These are phyloP conservation scores for Trissolcus japonicus DNA, from an alignment of 2,888 invertebrate species.

Conservation along the genomic window DNA sequence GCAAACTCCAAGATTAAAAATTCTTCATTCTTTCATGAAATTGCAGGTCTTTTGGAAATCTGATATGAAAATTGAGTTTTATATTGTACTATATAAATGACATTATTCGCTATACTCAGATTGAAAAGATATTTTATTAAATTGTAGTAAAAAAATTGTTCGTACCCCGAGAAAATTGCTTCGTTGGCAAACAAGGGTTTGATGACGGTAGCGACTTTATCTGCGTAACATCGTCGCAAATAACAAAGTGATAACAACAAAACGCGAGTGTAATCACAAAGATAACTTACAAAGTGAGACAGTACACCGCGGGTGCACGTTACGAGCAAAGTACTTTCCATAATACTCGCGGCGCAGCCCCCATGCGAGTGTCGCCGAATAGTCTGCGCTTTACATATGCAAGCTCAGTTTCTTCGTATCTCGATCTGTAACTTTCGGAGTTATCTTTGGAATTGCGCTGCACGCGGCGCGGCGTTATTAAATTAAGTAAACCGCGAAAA, in stretches of 20 bases:
- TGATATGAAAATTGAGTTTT: too few relatives aligned
- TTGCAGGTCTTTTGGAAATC: too few relatives aligned
- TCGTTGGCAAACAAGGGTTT: constrained; percentile 11
- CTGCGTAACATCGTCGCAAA: constrained; percentile 28
- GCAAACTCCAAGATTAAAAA: too few relatives aligned
- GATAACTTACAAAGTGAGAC: constrained; percentile 46
- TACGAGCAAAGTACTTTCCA: constrained; percentile 39
- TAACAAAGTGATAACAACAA: constrained; percentile 41
- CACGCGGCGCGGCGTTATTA: constrained; percentile 66
- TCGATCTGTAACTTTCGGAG: constrained; percentile 58
- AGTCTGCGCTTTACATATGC: constrained; percentile 46
- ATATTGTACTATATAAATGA: background rate
- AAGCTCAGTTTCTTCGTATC: constrained; percentile 26
- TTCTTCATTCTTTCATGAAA: too few relatives aligned
- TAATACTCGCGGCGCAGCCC: constrained; percentile 40
- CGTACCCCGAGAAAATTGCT: background rate
- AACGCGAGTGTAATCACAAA: constrained; percentile 31
- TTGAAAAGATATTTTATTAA: constrained; percentile 20
- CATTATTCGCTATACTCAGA: constrained; percentile 12
- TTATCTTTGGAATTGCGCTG: constrained; percentile 71
- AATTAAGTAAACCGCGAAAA: constrained; percentile 68
- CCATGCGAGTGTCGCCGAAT: constrained; percentile 34
- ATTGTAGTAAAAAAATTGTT: constrained; percentile 12
- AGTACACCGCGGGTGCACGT: constrained; percentile 10
- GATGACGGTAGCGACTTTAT: constrained; percentile 38